Percentiles rank a stretch among this genome's conserved stretches.
Evolutionary conservation across 2,113 vertebrate species (phyloP).

Genomic region (Sminthopsis crassicaudata): DNA sequence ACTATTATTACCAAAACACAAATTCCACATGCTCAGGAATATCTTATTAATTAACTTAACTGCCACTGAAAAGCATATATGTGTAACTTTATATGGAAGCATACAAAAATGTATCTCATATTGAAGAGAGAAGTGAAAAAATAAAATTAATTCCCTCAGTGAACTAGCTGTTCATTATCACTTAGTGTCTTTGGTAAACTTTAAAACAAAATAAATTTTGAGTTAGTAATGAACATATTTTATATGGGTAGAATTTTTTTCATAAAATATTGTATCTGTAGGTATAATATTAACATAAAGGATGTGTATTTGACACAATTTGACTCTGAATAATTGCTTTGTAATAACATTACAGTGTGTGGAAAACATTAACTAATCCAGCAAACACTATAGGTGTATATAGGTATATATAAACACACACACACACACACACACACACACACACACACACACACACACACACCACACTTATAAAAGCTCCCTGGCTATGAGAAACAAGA

Average conservation of each 20-base stretch:
- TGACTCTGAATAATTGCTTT: constrained; percentile 31
- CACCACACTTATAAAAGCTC: not conserved
- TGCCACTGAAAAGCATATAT: not conserved
- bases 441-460: too few relatives aligned
- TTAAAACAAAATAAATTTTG: not conserved
- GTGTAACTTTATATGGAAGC: not conserved
- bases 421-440: too few relatives aligned
- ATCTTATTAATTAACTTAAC: not conserved
- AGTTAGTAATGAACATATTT: not conserved
- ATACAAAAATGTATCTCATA: not conserved
- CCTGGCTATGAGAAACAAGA: constrained; percentile 1
- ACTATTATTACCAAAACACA: not conserved
- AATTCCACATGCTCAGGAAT: not conserved
- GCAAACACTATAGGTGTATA: not conserved
- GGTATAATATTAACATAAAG: not conserved
- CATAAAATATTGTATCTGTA: not conserved
- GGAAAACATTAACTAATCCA: constrained; percentile 19
- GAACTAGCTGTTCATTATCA: not conserved
- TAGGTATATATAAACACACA: too few relatives aligned
- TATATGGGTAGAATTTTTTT: not conserved
- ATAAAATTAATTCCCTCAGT: not conserved
- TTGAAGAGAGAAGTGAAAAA: not conserved
- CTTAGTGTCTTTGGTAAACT: not conserved
- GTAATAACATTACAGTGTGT: constrained; percentile 41
- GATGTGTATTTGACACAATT: constrained; percentile 36